These are phyloP conservation scores for Pelusios castaneus DNA, from an alignment of 2,113 vertebrate genomes.

Conservation along the genomic window DNA sequence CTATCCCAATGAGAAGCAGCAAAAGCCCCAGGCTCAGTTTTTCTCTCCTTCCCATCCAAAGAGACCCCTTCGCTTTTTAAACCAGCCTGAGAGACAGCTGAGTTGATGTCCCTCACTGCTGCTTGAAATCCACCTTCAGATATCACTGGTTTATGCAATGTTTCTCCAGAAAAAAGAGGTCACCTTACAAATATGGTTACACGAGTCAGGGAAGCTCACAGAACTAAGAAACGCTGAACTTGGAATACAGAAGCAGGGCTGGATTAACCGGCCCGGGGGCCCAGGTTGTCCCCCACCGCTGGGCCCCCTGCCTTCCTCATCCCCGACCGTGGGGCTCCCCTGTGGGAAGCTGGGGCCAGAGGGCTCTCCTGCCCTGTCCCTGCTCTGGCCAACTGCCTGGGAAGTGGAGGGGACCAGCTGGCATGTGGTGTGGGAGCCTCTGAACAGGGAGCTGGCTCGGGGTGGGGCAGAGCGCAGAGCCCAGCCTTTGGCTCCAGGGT, in stretches of 20 bases:
- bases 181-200: accelerated
- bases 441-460: too few relatives aligned
- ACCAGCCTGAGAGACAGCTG: neutral
- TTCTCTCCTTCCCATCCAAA: neutral
- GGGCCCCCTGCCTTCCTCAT: too few relatives aligned
- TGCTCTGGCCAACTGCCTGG: too few relatives aligned
- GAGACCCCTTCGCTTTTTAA: neutral
- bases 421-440: too few relatives aligned
- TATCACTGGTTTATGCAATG: neutral
- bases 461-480: too few relatives aligned
- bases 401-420: too few relatives aligned
- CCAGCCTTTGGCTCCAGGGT: too few relatives aligned
- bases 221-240: neutral
- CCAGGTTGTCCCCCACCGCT: too few relatives aligned
- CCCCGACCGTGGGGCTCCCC: too few relatives aligned
- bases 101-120: neutral
- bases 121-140: neutral
- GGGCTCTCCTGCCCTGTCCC: too few relatives aligned
- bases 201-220: neutral
- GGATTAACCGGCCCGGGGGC: too few relatives aligned
- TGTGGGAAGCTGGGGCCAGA: too few relatives aligned
- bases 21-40: neutral
- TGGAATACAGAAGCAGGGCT: neutral
- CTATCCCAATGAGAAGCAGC: neutral
- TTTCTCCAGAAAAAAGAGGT: neutral